These are phyloP conservation scores for Drosophila percnosoma DNA, from an alignment of 2,888 invertebrate genomes.

Conservation along the genomic window DNA sequence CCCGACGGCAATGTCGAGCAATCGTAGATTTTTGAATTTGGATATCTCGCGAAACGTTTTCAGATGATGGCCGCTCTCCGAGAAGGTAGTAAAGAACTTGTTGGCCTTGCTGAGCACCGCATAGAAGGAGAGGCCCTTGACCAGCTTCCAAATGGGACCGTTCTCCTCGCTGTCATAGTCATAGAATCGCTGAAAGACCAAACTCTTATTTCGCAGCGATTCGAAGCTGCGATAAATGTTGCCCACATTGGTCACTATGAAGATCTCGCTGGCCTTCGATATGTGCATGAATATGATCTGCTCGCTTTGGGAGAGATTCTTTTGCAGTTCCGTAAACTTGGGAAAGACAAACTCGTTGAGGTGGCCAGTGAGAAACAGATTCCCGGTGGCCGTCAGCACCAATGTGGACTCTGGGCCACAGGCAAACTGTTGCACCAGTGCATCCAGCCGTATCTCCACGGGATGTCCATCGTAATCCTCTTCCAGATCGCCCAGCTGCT, in stretches of 20 bases:
- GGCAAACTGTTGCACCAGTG: slow-evolving; percentile 79
- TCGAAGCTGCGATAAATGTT: slow-evolving; percentile 83
- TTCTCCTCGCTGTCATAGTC: slow-evolving; percentile 85
- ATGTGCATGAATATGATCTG: slow-evolving; percentile 83
- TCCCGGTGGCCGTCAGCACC: slow-evolving; percentile 82
- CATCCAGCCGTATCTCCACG: slow-evolving; percentile 80
- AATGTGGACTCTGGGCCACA: slow-evolving; percentile 84
- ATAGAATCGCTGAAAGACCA: slow-evolving; percentile 84
- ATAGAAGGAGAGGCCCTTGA: slow-evolving; percentile 83
- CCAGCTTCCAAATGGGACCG: slow-evolving; percentile 83
- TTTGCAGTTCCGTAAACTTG: slow-evolving; percentile 82
- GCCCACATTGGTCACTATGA: slow-evolving; percentile 83
- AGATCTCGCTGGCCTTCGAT: slow-evolving; percentile 84
- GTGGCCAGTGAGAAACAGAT: slow-evolving; percentile 81
- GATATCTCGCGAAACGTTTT: slow-evolving; percentile 85
- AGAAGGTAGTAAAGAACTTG: slow-evolving; percentile 84
- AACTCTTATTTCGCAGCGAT: slow-evolving; percentile 81
- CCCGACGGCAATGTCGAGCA: slow-evolving; percentile 83
- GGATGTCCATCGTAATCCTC: slow-evolving; percentile 74
- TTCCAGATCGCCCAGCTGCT: slow-evolving; percentile 80
- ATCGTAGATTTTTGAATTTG: slow-evolving; percentile 83
- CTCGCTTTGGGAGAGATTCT: slow-evolving; percentile 81
- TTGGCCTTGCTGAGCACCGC: slow-evolving; percentile 83
- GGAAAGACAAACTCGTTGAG: slow-evolving; percentile 83
- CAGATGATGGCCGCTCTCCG: slow-evolving; percentile 84